Evolutionary conservation across 2,113 vertebrate genomes (phyloP).

Genomic region (Sprattus sprattus): DNA sequence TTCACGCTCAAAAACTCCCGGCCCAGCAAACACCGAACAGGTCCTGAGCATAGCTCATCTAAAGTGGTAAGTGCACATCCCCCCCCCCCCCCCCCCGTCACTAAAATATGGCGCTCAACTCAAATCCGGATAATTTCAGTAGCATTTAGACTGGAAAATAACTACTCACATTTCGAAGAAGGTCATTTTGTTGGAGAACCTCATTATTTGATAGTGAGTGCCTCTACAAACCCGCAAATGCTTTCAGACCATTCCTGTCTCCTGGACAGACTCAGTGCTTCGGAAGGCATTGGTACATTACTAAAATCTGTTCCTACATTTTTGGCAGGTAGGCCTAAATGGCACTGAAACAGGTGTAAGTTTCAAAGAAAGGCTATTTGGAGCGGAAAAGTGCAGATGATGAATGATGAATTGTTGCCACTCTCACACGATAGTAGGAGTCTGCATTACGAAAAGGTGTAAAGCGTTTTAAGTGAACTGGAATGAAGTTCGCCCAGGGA

Average conservation of each 20-base stretch:
- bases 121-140: too few relatives aligned
- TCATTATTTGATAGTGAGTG: background rate
- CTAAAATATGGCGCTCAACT: background rate
- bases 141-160: background rate
- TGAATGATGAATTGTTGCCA: background rate
- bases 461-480: too few relatives aligned
- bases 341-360: background rate
- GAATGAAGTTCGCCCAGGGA: slow-evolving; percentile 2
- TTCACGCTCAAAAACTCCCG: background rate
- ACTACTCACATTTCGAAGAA: background rate
- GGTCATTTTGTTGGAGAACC: background rate
- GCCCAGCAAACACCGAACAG: background rate
- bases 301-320: background rate
- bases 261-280: background rate
- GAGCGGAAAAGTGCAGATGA: background rate
- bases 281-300: background rate
- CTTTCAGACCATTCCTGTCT: background rate
- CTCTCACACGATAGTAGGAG: background rate
- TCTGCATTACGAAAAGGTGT: background rate
- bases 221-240: background rate
- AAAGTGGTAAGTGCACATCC: too few relatives aligned
- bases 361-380: background rate
- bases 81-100: too few relatives aligned
- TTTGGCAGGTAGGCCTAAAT: background rate
- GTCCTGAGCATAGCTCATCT: too few relatives aligned